Conservation (phyloP, 2,797 vertebrate species). For the Diglossa cyanea region DNA sequence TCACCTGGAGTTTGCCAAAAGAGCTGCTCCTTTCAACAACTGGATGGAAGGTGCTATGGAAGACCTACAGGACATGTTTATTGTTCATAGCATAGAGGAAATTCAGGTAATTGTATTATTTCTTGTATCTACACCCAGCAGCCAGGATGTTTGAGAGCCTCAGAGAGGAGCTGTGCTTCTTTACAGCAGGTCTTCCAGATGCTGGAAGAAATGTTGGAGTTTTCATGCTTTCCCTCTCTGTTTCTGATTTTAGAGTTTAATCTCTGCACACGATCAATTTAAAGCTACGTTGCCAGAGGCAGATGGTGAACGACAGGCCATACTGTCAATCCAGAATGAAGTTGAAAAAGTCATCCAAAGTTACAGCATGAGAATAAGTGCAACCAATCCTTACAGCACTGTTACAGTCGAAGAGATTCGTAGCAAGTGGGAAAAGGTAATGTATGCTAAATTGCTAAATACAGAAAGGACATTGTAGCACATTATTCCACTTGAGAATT, state of each 20-base stretch:
- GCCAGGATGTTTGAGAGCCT: background rate
- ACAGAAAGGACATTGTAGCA: background rate
- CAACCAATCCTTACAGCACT: slow-evolving; percentile 91
- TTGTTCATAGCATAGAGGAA: slow-evolving; percentile 93
- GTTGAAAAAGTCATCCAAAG: slow-evolving; percentile 97
- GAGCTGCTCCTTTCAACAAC: slow-evolving; percentile 96
- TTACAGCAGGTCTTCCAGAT: background rate
- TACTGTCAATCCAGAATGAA: slow-evolving; percentile 94
- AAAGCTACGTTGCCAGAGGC: slow-evolving; percentile 96
- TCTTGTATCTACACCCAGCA: background rate
- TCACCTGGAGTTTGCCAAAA: slow-evolving; percentile 94
- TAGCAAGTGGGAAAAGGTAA: slow-evolving; percentile 95
- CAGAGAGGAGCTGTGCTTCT: background rate
- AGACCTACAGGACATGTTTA: slow-evolving; percentile 98
- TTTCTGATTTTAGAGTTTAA: slow-evolving; percentile 83
- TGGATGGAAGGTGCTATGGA: slow-evolving; percentile 99
- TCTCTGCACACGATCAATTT: slow-evolving; percentile 96
- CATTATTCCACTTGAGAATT: background rate
- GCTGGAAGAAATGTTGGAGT: background rate
- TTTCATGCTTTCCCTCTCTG: background rate
- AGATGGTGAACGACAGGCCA: slow-evolving; percentile 93
- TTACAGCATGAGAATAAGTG: slow-evolving; percentile 87
- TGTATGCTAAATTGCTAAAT: background rate
- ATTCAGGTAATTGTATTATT: slow-evolving; percentile 82
- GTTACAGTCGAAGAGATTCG: slow-evolving; percentile 89